Evolutionary conservation across 2,888 invertebrate species (phyloP).

Genomic region (Lasioglossum marginatum): DNA sequence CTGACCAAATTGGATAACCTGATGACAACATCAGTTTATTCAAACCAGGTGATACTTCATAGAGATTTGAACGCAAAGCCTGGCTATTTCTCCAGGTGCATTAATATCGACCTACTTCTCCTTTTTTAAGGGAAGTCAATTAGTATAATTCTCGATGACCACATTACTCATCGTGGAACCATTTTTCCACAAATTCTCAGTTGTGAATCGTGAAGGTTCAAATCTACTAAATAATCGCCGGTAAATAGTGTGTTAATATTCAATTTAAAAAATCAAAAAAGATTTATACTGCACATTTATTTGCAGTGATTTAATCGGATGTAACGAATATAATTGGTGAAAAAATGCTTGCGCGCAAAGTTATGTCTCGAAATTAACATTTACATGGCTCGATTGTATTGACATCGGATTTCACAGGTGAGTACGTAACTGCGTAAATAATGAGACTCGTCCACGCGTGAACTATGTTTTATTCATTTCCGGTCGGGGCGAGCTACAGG

Average conservation of each 20-base stretch:
- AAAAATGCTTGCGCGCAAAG: constrained; percentile 31
- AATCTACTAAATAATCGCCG: too few relatives aligned
- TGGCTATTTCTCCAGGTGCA: not conserved
- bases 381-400: constrained; percentile 61
- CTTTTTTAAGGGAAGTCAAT: not conserved
- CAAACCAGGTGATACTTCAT: not conserved
- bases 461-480: constrained; percentile 80
- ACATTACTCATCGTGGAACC: too few relatives aligned
- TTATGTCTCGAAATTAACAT: constrained; percentile 47
- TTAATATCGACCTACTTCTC: too few relatives aligned
- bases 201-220: too few relatives aligned
- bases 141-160: too few relatives aligned
- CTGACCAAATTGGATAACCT: not conserved
- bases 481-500: constrained; percentile 34
- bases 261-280: too few relatives aligned
- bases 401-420: constrained; percentile 67
- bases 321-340: constrained; percentile 38
- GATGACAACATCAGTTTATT: not conserved
- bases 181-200: too few relatives aligned
- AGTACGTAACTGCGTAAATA: constrained; percentile 69
- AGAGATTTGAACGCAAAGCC: not conserved
- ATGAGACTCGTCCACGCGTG: constrained; percentile 67
- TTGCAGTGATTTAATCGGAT: constrained; percentile 18
- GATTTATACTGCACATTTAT: constrained; percentile 14
- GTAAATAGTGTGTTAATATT: too few relatives aligned